Evolutionary conservation across 2,797 vertebrate genomes (phyloP).

Genomic region (Lithobates pipiens): DNA sequence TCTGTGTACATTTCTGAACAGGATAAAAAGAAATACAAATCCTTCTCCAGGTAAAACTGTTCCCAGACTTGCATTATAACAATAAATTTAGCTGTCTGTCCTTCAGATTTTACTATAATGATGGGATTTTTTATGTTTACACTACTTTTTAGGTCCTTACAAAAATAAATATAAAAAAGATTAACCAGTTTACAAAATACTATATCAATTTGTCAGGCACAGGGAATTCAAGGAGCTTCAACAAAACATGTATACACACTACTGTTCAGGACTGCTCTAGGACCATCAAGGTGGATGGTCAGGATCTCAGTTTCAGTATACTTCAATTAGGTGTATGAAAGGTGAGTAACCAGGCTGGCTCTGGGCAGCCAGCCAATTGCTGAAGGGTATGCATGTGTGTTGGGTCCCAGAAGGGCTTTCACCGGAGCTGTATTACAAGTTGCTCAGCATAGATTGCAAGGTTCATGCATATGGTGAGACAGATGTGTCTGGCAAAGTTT

Average conservation of each 20-base stretch:
- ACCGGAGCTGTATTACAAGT: conserved; percentile 89
- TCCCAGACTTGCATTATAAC: neutral
- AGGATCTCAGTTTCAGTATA: conserved; percentile 63
- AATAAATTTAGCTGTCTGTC: neutral
- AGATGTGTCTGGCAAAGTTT: conserved; percentile 97
- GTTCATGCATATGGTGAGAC: conserved; percentile 97
- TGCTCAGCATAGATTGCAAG: conserved; percentile 91
- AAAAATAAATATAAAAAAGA: neutral
- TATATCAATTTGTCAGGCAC: neutral
- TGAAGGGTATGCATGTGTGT: conserved; percentile 82
- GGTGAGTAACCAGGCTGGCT: conserved; percentile 76
- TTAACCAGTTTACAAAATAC: neutral
- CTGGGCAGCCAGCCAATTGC: conserved; percentile 82
- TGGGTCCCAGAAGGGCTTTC: conserved; percentile 85
- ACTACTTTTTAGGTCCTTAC: too few relatives aligned
- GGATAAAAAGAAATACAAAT: too few relatives aligned
- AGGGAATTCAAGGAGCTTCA: neutral
- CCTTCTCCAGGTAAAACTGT: too few relatives aligned
- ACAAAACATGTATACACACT: neutral
- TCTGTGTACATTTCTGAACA: too few relatives aligned
- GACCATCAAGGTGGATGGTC: neutral
- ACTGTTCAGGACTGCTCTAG: neutral
- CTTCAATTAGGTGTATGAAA: conserved; percentile 77
- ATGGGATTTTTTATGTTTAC: neutral
- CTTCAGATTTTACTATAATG: neutral